phyloP scores from a whole-genome alignment of 2,888 invertebrate genomes.

The Dendrolimus houi region DNA sequence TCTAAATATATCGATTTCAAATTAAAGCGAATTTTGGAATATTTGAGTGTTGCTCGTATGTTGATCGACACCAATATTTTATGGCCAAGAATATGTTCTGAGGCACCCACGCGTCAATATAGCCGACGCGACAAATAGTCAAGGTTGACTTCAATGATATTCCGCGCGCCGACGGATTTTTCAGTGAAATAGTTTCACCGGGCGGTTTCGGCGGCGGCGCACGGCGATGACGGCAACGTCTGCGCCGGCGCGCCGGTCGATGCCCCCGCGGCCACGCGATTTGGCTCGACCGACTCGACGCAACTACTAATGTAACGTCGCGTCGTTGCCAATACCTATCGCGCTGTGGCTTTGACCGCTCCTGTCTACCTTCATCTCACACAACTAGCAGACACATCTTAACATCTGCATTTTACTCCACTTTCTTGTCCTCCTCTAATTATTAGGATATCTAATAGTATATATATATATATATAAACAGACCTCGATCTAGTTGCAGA shows the following conservation, averaged over 20 bases:
- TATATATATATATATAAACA: neutral
- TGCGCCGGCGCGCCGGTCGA: constrained; percentile 67
- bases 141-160: constrained; percentile 70
- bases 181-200: constrained; percentile 72
- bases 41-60: constrained; percentile 18
- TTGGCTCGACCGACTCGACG: constrained; percentile 45
- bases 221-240: constrained; percentile 65
- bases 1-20: too few relatives aligned
- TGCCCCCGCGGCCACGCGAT: constrained; percentile 65
- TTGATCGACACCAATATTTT: constrained; percentile 40
- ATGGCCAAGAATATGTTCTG: constrained; percentile 56
- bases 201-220: constrained; percentile 45
- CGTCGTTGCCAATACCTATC: constrained; percentile 31
- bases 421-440: constrained; percentile 1
- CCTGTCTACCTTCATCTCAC: neutral
- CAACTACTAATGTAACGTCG: constrained; percentile 47
- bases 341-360: neutral
- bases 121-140: constrained; percentile 70
- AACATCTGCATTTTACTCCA: neutral
- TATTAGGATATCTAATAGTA: neutral
- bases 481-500: neutral
- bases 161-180: constrained; percentile 61
- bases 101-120: constrained; percentile 61
- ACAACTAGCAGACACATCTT: neutral
- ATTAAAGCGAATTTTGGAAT: constrained; percentile 4